Evolutionary conservation across 1,140 invertebrate species (phyloP), one percentile per base, ranked within the genome.

Genomic region (Euura saliciscinereae): DNA sequence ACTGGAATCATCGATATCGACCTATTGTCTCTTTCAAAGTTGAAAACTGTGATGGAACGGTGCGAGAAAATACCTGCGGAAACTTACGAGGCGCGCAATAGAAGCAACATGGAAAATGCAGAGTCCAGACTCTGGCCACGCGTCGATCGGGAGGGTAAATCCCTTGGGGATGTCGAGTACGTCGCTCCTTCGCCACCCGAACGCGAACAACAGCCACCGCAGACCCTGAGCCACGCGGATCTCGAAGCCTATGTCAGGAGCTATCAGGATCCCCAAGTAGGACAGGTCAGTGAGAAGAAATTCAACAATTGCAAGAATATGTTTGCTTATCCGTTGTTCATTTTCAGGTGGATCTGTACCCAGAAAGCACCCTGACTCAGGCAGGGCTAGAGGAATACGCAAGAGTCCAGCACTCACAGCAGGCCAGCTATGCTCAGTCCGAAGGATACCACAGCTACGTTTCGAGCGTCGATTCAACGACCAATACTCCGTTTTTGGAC

Each of bases 361-460:
- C 80, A 44, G 86, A 87, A 66, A 84, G 80, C 1, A 75, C 83
- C 10, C 72, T 91, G 45, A 92, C 92, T 2, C 91, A 93, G 84
- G 91, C 91, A 6, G 92, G 92, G 70, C 84, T 94, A 3, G 93
- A 94, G 75, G 91, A 93, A 73, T 94, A 94, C 78, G 91, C 91
- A 10, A 89, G 91, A 74, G 91, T 91, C 73, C 90, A 93, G 68
- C 93, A 94, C 78, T 92, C 93, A 73, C 93, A 93, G 77, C 93
- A 94, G 79, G 88, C 91, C 5, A 93, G 92, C 59, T 95, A 95
- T 84, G 93, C 94, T 11, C 93, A 94, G 75, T 94, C 92, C 43
- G 94, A 95, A 86, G 94, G 94, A 10, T 95, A 95, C 81, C 93
- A 94, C 80, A 94, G 93, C 83, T 95, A 93, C 83, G 94, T 93